Percentiles rank a stretch among this genome's conserved stretches.
Conservation (phyloP, 53 echinoderm and acorn worm species). For the Zoroaster sp. region DNA sequence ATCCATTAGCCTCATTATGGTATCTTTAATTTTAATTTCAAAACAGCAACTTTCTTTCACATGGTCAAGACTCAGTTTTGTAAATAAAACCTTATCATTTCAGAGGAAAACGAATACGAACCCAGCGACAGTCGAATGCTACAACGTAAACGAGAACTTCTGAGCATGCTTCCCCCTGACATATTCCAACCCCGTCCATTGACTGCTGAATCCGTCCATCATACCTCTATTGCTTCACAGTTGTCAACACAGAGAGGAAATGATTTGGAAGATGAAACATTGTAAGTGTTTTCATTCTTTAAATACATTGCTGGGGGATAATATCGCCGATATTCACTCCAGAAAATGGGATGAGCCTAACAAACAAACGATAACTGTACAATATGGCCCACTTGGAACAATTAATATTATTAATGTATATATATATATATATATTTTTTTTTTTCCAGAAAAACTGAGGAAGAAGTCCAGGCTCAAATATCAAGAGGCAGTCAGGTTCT, state of each 20-base stretch:
- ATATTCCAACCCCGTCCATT: slow-evolving; percentile 70
- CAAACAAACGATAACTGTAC: no score
- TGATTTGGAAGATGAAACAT: slow-evolving; percentile 38
- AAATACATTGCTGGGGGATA: background rate
- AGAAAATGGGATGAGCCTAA: no score
- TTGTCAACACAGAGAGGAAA: slow-evolving; percentile 69
- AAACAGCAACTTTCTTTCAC: no score
- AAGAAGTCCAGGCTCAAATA: background rate
- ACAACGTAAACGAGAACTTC: slow-evolving; percentile 83
- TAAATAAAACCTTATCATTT: no score
- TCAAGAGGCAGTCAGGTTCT: slow-evolving; percentile 20
- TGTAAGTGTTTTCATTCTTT: slow-evolving; percentile 36
- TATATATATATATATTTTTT: no score
- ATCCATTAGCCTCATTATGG: no score
- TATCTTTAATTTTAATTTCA: no score
- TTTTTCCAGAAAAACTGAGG: slow-evolving; percentile 12
- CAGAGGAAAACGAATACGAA: slow-evolving; percentile 69
- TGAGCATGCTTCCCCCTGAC: slow-evolving; percentile 86
- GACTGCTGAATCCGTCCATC: slow-evolving; percentile 85
- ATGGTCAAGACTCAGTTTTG: no score
- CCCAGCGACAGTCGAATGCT: slow-evolving; percentile 78
- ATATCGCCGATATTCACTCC: background rate
- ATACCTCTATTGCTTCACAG: slow-evolving; percentile 86
- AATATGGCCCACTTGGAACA: no score
- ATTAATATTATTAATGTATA: no score